Percentiles rank a stretch among this genome's conserved stretches.
Evolutionary conservation across 2,797 vertebrate genomes (phyloP).

Genomic region (Xyrichtys novacula): DNA sequence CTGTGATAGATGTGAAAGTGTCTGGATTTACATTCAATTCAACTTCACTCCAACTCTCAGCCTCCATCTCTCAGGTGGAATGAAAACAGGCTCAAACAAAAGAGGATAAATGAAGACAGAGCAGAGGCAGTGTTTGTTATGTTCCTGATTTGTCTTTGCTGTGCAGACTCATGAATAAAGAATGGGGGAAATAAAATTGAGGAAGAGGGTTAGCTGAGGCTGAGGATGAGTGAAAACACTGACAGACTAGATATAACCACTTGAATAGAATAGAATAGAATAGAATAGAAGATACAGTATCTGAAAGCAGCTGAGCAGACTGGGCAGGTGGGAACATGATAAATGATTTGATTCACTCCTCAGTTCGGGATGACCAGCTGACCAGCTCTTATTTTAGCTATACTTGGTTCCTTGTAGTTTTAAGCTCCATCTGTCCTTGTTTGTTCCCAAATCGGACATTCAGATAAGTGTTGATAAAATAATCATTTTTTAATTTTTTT

Average conservation of each 20-base stretch:
- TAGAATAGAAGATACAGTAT: too few species aligned
- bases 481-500: too few species aligned
- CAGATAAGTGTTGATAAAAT: too few species aligned
- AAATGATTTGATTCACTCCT: too few species aligned
- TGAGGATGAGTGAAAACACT: conserved; percentile 15
- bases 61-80: conserved; percentile 20
- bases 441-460: too few species aligned
- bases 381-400: too few species aligned
- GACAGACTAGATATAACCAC: conserved; percentile 23
- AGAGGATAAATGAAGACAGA: background rate
- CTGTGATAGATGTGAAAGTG: conserved; percentile 1
- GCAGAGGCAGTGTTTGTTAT: background rate
- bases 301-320: conserved; percentile 32
- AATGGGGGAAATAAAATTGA: conserved; percentile 18
- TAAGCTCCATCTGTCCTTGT: too few species aligned
- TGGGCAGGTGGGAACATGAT: conserved; percentile 28
- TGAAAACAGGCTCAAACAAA: background rate
- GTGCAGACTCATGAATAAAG: conserved; percentile 26
- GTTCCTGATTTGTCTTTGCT: conserved; percentile 12
- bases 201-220: conserved; percentile 13
- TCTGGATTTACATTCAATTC: conserved; percentile 32
- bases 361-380: too few species aligned
- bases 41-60: background rate
- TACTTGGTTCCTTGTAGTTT: too few species aligned
- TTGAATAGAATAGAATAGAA: too few species aligned